A percentile compares a stretch with the other conserved stretches of the same genome.
Conservation (phyloP, 1,140 invertebrate genomes). For the Rhopalosiphum padi region DNA sequence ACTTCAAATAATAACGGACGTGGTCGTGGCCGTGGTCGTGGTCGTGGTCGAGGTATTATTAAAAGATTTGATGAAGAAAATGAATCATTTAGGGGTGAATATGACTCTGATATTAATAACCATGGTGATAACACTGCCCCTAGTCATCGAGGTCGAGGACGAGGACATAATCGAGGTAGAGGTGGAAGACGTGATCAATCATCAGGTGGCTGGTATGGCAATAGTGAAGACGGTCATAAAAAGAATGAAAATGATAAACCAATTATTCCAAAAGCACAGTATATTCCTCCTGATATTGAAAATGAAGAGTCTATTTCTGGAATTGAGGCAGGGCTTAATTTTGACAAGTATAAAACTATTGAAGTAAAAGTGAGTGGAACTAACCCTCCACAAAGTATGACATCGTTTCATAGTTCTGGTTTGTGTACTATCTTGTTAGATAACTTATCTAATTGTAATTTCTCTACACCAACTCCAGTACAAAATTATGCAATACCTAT, state of each 20-base stretch:
- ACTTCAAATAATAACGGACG: background rate
- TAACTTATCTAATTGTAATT: constrained; percentile 83
- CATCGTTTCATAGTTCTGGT: constrained; percentile 74
- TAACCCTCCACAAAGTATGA: constrained; percentile 71
- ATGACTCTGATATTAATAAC: background rate
- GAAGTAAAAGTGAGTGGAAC: constrained; percentile 70
- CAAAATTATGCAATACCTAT: constrained; percentile 91
- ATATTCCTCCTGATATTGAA: constrained; percentile 35
- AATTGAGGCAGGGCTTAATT: constrained; percentile 85
- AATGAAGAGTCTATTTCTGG: constrained; percentile 60
- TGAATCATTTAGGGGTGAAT: background rate
- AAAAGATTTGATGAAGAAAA: constrained; percentile 9
- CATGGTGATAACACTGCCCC: background rate
- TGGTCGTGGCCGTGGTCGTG: constrained; percentile 3
- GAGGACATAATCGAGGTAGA: constrained; percentile 76
- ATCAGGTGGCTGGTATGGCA: background rate
- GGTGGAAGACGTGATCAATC: constrained; percentile 72
- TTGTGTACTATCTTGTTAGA: constrained; percentile 73
- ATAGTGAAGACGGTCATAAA: constrained; percentile 6
- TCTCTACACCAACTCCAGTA: constrained; percentile 88
- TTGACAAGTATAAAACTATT: constrained; percentile 65
- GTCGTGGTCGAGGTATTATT: background rate
- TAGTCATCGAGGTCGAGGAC: background rate
- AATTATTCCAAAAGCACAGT: background rate
- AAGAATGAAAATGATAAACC: constrained; percentile 10